Percentiles rank a stretch among this genome's conserved stretches.
Evolutionary conservation across 2,888 invertebrate genomes (phyloP).

Genomic region (Caenorhabditis imperialis): DNA sequence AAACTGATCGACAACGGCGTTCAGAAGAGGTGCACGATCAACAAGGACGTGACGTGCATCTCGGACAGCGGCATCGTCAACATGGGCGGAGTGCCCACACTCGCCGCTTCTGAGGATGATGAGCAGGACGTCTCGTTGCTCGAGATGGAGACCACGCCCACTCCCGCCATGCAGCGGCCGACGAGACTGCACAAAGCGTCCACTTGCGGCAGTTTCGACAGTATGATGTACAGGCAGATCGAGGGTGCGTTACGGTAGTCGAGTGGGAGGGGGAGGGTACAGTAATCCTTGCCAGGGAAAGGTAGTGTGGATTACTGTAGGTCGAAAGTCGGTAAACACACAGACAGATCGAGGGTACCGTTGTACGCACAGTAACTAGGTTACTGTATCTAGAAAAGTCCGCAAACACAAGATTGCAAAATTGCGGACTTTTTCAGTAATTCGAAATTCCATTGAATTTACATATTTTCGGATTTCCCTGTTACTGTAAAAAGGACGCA

Average conservation of each 20-base stretch:
- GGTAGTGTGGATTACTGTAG: too few relatives aligned
- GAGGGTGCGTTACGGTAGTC: constrained; percentile 46
- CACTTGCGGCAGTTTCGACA: constrained; percentile 58
- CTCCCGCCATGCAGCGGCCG: constrained; percentile 30
- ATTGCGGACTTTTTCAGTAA: too few relatives aligned
- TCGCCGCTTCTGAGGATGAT: constrained; percentile 56
- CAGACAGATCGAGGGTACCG: too few relatives aligned
- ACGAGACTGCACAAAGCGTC: constrained; percentile 47
- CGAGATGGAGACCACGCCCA: constrained; percentile 45
- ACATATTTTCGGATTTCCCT: too few relatives aligned
- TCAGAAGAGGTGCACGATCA: constrained; percentile 57
- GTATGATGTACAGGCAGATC: constrained; percentile 49
- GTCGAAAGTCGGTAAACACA: too few relatives aligned
- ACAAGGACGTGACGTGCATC: constrained; percentile 58
- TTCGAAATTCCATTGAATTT: too few relatives aligned
- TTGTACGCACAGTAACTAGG: too few relatives aligned
- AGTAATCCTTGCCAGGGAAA: background rate
- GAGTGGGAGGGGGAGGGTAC: background rate
- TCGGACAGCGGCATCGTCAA: constrained; percentile 47
- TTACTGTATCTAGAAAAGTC: too few relatives aligned
- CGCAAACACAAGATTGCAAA: too few relatives aligned
- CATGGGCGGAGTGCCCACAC: constrained; percentile 21
- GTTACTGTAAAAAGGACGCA: too few relatives aligned
- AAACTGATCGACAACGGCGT: constrained; percentile 36
- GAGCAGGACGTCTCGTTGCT: constrained; percentile 52